Base-by-base conservation (phyloP, 2,113 vertebrate species). In the Brachyhypopomus gauderio region DNA sequence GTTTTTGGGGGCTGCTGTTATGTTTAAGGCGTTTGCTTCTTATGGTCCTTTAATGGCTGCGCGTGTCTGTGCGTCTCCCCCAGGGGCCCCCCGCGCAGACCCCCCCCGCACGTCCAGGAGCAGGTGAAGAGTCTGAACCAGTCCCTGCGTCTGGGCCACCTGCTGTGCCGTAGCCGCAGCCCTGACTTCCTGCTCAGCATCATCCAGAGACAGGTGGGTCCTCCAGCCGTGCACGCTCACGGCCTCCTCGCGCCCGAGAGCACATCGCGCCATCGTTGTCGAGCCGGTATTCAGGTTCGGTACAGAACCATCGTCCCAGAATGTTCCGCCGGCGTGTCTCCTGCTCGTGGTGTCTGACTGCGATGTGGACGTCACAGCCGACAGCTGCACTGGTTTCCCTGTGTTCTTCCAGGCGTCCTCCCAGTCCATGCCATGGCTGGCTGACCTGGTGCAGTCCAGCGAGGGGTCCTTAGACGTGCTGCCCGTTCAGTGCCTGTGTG, bases 371-470 rank as follows among this genome's bases (percentile, higher is more conserved):
- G 45, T 52, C 12, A 11, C 1, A 11, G 3, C 3, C 38, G 9
- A 5, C 41, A 41, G 41, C 9, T 5, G 5, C 3, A 5, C 9
- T 41, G 41, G 9, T 52, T 75, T 64, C 77, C 70, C 0, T 48
- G n/a, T 78, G 4, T 78, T 78, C 59, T 41, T 64, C 20, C 84
- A 99, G 98, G 96, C 96, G 9, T 99, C 97, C 0, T 99, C 98
- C 0, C 98, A 99, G 90, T 99, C 98, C 56, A 99, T 99, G 97
- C 98, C 98, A 0, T 99, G 98, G 98, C 89, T 99, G 88, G 98
- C 98, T 0, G 98, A 99, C 84, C 89, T 99, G 86, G 98, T 99
- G 27, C 97, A 98, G 91, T 98, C 98, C 83, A 99, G 97, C 0
- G 98, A 99, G 85, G 98, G 98, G 0, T 99, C 98, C 36, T 89